A percentile compares a stretch with the other conserved stretches of the same genome.
Evolutionary conservation across 2,113 vertebrate genomes (phyloP).

Genomic region (Xyliphius kryptos): DNA sequence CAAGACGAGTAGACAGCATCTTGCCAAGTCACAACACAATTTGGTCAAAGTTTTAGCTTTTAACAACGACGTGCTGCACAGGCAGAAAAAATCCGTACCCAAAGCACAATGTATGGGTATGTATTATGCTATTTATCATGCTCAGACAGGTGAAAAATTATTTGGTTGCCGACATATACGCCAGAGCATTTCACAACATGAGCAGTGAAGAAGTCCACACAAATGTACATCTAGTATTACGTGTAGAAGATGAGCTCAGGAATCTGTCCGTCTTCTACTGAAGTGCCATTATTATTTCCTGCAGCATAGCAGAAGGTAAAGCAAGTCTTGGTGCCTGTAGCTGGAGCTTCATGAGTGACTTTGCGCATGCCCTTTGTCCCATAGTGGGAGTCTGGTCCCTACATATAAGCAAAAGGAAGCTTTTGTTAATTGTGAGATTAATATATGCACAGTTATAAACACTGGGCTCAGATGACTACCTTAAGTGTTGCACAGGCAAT

Average conservation of each 20-base stretch:
- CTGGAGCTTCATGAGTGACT: slow-evolving; percentile 78
- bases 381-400: slow-evolving; percentile 84
- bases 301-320: slow-evolving; percentile 86
- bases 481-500: slow-evolving; percentile 84
- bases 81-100: slow-evolving; percentile 29
- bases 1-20: not conserved
- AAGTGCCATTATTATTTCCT: slow-evolving; percentile 85
- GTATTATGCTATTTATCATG: slow-evolving; percentile 30
- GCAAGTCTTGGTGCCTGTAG: slow-evolving; percentile 79
- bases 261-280: slow-evolving; percentile 84
- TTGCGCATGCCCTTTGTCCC: slow-evolving; percentile 86
- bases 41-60: slow-evolving; percentile 15
- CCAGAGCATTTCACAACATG: slow-evolving; percentile 24
- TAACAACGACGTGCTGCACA: slow-evolving; percentile 33
- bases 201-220: slow-evolving; percentile 37
- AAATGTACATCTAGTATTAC: slow-evolving; percentile 53
- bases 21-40: slow-evolving; percentile 4
- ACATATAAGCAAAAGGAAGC: too few relatives aligned
- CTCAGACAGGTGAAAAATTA: slow-evolving; percentile 13
- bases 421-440: too few relatives aligned
- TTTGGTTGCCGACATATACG: slow-evolving; percentile 35
- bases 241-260: slow-evolving; percentile 90
- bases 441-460: not conserved
- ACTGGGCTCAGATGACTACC: slow-evolving; percentile 33
- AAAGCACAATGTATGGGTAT: slow-evolving; percentile 23